phyloP scores from a whole-genome alignment of 2,113 vertebrate species.

The Eurystomus gularis region DNA sequence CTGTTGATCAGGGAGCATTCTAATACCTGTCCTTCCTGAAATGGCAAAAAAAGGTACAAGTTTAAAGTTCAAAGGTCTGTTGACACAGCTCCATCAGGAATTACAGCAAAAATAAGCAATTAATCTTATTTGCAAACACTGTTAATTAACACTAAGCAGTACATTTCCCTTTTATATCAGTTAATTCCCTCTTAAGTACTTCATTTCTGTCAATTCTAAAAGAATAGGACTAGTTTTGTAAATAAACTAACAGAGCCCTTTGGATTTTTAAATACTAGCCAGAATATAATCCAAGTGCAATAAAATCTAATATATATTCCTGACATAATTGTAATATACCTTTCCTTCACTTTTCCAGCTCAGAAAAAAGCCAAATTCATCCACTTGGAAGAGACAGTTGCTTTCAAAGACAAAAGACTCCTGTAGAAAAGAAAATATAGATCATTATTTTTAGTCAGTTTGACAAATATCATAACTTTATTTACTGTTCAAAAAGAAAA shows the following conservation, averaged over 20 bases:
- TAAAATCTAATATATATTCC: not conserved
- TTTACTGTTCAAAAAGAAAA: not conserved
- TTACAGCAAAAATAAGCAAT: not conserved
- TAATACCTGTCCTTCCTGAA: conserved; percentile 94
- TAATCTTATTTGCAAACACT: not conserved
- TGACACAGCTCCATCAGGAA: not conserved
- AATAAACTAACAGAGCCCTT: not conserved
- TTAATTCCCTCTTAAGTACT: not conserved
- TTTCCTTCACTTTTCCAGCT: conserved; percentile 98
- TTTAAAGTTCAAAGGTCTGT: conserved; percentile 10
- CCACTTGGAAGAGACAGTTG: conserved; percentile 92
- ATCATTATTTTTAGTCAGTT: not conserved
- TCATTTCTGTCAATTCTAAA: not conserved
- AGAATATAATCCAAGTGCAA: not conserved
- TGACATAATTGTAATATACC: conserved; percentile 72
- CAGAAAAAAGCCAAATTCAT: conserved; percentile 96
- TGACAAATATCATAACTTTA: not conserved
- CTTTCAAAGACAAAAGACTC: conserved; percentile 95
- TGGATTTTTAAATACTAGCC: not conserved
- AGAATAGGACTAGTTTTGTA: not conserved
- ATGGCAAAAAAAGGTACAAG: not conserved
- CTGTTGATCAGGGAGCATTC: conserved; percentile 99
- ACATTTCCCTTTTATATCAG: not conserved
- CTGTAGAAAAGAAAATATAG: conserved; percentile 71
- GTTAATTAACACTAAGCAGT: not conserved